Evolutionary conservation across 2,797 vertebrate genomes (phyloP).

Genomic region (Sebastes taczanowskii): DNA sequence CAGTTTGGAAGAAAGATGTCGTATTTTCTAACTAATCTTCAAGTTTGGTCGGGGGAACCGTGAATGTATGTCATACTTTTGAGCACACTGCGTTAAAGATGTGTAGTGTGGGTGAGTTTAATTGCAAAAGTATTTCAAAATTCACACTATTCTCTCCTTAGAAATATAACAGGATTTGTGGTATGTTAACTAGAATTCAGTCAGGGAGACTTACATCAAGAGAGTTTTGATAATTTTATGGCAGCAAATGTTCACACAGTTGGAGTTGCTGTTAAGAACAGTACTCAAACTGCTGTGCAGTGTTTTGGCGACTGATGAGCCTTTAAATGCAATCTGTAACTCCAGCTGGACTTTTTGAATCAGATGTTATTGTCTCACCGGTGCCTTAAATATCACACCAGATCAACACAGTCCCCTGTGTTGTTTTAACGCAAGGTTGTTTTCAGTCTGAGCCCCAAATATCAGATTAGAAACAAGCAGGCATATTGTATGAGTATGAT

Average conservation of each 20-base stretch:
- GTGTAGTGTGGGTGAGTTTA: not conserved
- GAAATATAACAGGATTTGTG: not conserved
- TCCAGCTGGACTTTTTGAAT: not conserved
- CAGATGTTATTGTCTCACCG: not conserved
- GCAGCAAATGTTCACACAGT: not conserved
- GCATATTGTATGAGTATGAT: not conserved
- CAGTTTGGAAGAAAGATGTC: not conserved
- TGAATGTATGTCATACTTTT: not conserved
- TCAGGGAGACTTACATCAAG: not conserved
- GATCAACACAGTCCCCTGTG: not conserved
- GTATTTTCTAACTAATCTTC: conserved; percentile 8
- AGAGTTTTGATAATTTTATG: not conserved
- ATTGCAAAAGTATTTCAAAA: not conserved
- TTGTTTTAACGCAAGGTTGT: not conserved
- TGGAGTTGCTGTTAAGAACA: not conserved
- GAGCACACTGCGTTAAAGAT: not conserved
- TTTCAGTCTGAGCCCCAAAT: not conserved
- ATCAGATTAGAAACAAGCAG: not conserved
- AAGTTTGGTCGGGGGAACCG: not conserved
- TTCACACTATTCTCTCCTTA: not conserved
- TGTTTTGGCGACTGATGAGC: not conserved
- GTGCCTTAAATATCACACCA: not conserved
- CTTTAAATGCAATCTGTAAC: not conserved
- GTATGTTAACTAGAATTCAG: not conserved
- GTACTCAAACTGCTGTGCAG: not conserved